Base-by-base conservation (phyloP, 2,888 invertebrate genomes). In the Nomada flava region DNA sequence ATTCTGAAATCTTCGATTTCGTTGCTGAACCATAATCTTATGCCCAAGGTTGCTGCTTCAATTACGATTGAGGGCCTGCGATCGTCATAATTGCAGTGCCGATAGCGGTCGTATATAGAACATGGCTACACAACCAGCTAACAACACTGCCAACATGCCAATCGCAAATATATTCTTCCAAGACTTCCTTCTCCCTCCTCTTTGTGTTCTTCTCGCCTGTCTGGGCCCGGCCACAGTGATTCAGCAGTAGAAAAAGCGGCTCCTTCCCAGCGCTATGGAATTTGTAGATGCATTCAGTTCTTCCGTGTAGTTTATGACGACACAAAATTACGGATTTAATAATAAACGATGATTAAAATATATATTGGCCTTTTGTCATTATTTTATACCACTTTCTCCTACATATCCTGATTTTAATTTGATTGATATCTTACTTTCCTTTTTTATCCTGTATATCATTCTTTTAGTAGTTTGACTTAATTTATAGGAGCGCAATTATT, bases 141-240 rank as follows among this genome's bases (percentile, higher is more conserved):
- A 98, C 98, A 98, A 98, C 98, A 98, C 98, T 99, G 98, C 98
- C 98, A 98, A 95, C 95, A 96, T 96, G 97, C 96, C 95, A 95
- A 90, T 93, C 92, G 92, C 93, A 85, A 83, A 73, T 73, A 70
- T 55, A 1, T 76, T 60, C 26, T 36, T 29, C 68, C 76, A 82
- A 73, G 69, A 55, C 23, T 64, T 67, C 36, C 68, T 42, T 36
- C 55, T 26, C 57, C n/a, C n/a, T 42, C 47, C 20, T 81, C 57
- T 18, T 5, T 53, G 29, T 29, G 18, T n/a, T 23, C 36, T 59
- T 11, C 18, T 57, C 50, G 9, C 52, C 47, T 10, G 13, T 55
- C 50, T 15, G 50, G 53, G 36, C 47, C 53, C 18, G 9, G 57
- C 55, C 36, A 20, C 11, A 18, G 44, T 23, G 50, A 44, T 57